These are phyloP conservation scores for Gallinago undulata DNA, from an alignment of 2,113 vertebrate genomes.

Conservation along the genomic window DNA sequence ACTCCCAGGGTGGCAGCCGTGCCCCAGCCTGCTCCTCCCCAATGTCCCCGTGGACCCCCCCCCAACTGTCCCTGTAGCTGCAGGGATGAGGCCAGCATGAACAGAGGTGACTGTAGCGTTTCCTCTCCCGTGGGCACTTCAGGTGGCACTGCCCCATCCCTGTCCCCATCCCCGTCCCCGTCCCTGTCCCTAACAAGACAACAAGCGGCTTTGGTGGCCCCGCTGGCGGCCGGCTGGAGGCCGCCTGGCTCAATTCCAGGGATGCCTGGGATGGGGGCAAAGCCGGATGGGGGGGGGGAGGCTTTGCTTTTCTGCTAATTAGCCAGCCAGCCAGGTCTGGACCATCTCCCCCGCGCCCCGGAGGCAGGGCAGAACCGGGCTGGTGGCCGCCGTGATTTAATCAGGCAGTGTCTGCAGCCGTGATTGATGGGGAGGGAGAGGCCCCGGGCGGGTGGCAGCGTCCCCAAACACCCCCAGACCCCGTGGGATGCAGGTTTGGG, in stretches of 20 bases:
- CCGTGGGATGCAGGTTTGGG: fast-evolving
- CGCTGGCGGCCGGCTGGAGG: neutral
- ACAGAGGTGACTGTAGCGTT: neutral
- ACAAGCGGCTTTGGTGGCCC: neutral
- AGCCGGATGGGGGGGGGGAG: neutral
- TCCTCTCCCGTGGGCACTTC: fast-evolving
- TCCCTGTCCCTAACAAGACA: neutral
- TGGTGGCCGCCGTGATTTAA: neutral
- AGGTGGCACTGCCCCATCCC: neutral
- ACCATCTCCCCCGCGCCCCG: neutral
- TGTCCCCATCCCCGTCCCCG: neutral
- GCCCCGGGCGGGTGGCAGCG: neutral
- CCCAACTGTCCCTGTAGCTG: fast-evolving
- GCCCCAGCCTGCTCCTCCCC: neutral
- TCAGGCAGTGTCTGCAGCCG: neutral
- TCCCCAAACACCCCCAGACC: neutral
- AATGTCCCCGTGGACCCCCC: neutral
- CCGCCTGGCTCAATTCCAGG: neutral
- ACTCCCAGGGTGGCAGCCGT: neutral
- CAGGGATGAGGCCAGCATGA: neutral
- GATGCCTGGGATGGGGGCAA: neutral
- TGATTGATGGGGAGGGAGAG: neutral
- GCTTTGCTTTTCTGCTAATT: neutral
- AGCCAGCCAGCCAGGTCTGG: neutral
- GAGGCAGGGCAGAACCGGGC: neutral